These are phyloP conservation scores for Seira musarum DNA, from an alignment of 2,888 invertebrate genomes.

Conservation along the genomic window DNA sequence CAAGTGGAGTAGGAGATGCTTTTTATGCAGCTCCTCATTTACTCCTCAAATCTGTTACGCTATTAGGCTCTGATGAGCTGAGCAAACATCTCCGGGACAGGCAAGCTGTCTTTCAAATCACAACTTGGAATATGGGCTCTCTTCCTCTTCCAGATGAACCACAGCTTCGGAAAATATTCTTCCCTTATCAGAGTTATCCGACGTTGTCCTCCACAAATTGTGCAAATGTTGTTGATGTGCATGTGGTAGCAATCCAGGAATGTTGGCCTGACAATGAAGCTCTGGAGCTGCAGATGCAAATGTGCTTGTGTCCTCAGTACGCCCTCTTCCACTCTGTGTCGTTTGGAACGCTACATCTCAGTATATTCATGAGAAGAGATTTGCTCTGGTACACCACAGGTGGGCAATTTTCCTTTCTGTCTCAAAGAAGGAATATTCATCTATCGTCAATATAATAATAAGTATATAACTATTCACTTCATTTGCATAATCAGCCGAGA, in stretches of 20 bases:
- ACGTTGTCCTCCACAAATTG: not conserved
- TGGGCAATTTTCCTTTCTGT: conserved; percentile 24
- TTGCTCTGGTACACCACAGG: conserved; percentile 96
- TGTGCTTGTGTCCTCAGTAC: conserved; percentile 94
- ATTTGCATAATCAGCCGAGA: not conserved
- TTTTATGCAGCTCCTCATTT: not conserved
- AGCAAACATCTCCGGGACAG: conserved; percentile 84
- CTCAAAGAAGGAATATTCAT: not conserved
- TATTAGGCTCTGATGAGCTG: conserved; percentile 88
- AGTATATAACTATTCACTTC: not conserved
- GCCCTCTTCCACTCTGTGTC: conserved; percentile 89
- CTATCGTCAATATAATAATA: conserved; percentile 1
- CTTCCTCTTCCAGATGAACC: conserved; percentile 74
- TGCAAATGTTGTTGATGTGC: conserved; percentile 78
- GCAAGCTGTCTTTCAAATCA: conserved; percentile 88
- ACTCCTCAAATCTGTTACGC: conserved; percentile 74
- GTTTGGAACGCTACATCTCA: conserved; percentile 90
- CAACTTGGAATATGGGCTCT: conserved; percentile 98
- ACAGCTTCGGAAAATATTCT: conserved; percentile 66
- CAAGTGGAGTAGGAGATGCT: too few species aligned
- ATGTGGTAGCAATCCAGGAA: conserved; percentile 95
- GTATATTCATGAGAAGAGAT: conserved; percentile 90
- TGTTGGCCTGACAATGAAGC: conserved; percentile 89
- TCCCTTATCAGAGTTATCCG: conserved; percentile 45
- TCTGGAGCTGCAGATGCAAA: conserved; percentile 93